phyloP scores from a whole-genome alignment of 2,113 vertebrate genomes.

The Dermatemys mawii region DNA sequence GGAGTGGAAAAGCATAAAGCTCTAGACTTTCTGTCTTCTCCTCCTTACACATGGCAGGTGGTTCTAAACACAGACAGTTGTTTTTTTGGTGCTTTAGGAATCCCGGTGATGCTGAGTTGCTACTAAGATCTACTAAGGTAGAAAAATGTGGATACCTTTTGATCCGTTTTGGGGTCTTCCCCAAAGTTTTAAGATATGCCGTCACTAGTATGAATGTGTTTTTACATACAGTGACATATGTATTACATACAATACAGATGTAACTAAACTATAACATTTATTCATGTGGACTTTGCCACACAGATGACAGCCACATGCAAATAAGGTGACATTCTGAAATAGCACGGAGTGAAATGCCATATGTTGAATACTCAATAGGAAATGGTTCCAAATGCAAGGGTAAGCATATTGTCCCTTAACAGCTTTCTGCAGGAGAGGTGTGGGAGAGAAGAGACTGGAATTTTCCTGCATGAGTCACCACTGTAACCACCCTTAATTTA shows the following conservation, averaged over 20 bases:
- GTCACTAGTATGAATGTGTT: conserved; percentile 63
- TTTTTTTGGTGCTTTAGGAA: background rate
- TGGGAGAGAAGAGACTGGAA: conserved; percentile 65
- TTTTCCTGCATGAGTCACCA: conserved; percentile 65
- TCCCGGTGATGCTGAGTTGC: background rate
- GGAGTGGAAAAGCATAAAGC: background rate
- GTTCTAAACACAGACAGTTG: background rate
- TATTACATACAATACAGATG: conserved; percentile 72
- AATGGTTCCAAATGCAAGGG: conserved; percentile 68
- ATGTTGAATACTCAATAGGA: conserved; percentile 58
- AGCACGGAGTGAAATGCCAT: conserved; percentile 57
- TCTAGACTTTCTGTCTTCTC: background rate
- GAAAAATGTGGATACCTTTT: background rate
- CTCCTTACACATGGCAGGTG: background rate
- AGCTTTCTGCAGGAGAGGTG: conserved; percentile 54
- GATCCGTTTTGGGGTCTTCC: background rate
- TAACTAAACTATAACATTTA: conserved; percentile 64
- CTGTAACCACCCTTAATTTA: conserved; percentile 61
- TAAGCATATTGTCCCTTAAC: conserved; percentile 60
- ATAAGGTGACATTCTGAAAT: conserved; percentile 43
- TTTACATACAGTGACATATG: no score
- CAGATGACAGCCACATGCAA: conserved; percentile 62
- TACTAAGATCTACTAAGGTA: background rate
- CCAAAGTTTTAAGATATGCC: background rate
- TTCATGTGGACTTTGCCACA: conserved; percentile 63